Percentiles rank a stretch among this genome's conserved stretches.
Evolutionary conservation across 1,140 invertebrate species (phyloP).

Genomic region (Melanaphis sacchari): DNA sequence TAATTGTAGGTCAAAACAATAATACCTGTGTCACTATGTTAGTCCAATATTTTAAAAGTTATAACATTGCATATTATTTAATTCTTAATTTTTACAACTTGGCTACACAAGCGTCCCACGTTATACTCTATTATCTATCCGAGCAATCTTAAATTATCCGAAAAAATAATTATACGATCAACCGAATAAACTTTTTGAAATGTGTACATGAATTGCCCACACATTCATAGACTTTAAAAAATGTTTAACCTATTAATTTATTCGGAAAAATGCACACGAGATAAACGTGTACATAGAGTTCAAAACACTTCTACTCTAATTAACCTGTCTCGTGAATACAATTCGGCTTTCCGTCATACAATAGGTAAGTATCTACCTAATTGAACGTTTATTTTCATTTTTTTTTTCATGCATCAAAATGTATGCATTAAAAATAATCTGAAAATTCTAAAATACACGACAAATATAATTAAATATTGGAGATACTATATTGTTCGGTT

Average conservation of each 20-base stretch:
- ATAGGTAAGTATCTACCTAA: not conserved
- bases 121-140: not conserved
- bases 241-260: not conserved
- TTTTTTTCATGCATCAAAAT: not conserved
- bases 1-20: not conserved
- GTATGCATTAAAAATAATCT: not conserved
- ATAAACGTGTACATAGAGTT: not conserved
- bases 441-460: not conserved
- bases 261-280: too few relatives aligned
- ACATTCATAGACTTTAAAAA: not conserved
- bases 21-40: not conserved
- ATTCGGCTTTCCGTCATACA: not conserved
- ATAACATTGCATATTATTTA: not conserved
- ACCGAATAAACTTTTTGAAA: not conserved
- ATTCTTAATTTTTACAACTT: not conserved
- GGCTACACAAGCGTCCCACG: not conserved
- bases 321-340: not conserved
- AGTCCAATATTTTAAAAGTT: not conserved
- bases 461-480: not conserved
- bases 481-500: not conserved
- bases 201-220: not conserved
- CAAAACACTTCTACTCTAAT: not conserved
- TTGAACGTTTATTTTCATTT: not conserved
- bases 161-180: not conserved
- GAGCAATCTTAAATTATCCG: not conserved